Percentiles rank a stretch among this genome's conserved stretches.
Conservation (phyloP, 1,140 invertebrate species). For the Trichomalopsis sarcophagae region DNA sequence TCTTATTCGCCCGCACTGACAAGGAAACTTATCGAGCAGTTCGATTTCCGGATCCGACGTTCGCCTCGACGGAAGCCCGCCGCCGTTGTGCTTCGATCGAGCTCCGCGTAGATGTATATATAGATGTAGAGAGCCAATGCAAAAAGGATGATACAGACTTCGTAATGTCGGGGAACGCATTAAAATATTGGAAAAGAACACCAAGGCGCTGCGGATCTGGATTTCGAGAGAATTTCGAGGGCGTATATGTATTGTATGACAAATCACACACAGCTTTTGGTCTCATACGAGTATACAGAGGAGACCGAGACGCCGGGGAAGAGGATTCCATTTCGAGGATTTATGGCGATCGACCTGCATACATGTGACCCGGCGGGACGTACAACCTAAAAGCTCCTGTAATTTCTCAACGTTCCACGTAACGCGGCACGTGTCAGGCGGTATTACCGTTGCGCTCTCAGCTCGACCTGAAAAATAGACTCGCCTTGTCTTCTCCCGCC, state of each 20-base stretch:
- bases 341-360: slow-evolving; percentile 57
- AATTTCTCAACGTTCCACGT: slow-evolving; percentile 58
- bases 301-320: slow-evolving; percentile 37
- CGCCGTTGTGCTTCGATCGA: background rate
- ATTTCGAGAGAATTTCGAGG: too few relatives aligned
- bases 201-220: too few relatives aligned
- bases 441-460: slow-evolving; percentile 45
- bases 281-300: background rate
- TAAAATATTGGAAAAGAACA: background rate
- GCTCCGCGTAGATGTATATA: background rate
- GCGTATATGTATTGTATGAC: too few relatives aligned
- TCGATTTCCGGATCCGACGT: slow-evolving; percentile 42
- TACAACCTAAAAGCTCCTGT: slow-evolving; percentile 42
- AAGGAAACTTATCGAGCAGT: slow-evolving; percentile 38
- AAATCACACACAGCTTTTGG: too few relatives aligned
- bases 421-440: slow-evolving; percentile 47
- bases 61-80: slow-evolving; percentile 14
- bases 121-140: background rate
- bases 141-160: slow-evolving; percentile 9
- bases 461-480: slow-evolving; percentile 44
- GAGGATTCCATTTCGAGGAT: slow-evolving; percentile 63
- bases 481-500: background rate
- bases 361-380: slow-evolving; percentile 46
- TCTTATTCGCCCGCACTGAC: slow-evolving; percentile 34
- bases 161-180: background rate